phyloP scores from a whole-genome alignment of 2,888 invertebrate species.

The Lasioglossum figueresi region DNA sequence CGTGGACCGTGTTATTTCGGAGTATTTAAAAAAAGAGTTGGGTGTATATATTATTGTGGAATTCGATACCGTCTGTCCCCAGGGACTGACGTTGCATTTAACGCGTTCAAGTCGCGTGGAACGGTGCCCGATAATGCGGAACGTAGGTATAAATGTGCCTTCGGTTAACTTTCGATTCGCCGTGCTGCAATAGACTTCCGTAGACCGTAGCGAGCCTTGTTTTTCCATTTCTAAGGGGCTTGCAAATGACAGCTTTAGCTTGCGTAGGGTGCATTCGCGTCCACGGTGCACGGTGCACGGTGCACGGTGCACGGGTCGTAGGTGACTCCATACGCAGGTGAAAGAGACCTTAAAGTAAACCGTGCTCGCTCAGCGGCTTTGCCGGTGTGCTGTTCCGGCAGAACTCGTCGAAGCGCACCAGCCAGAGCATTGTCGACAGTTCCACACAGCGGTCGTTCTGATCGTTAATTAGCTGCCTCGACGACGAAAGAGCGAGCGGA shows the following conservation, averaged over 20 bases:
- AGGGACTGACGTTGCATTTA: background rate
- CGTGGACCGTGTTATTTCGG: no score
- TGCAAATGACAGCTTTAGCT: conserved; percentile 2
- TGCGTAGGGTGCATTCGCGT: background rate
- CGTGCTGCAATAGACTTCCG: background rate
- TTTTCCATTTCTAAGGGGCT: conserved; percentile 19
- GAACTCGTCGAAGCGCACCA: background rate
- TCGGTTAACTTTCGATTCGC: background rate
- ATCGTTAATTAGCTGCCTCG: conserved; percentile 42
- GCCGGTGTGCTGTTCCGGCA: background rate
- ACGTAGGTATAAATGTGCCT: background rate
- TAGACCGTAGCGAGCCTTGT: background rate
- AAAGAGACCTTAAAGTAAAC: background rate
- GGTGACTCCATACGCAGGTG: conserved; percentile 5
- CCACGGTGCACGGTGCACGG: background rate
- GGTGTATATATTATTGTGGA: no score
- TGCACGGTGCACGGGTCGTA: background rate
- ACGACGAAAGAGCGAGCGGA: conserved; percentile 1
- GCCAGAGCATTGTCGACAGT: conserved; percentile 8
- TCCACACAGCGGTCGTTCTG: background rate
- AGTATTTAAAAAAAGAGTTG: no score
- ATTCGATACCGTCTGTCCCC: no score
- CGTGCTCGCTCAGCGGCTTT: background rate
- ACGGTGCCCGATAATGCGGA: background rate
- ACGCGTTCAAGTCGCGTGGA: background rate